These are phyloP conservation scores for Drosophila tripunctata DNA, from an alignment of 2,888 invertebrate species.

Conservation along the genomic window DNA sequence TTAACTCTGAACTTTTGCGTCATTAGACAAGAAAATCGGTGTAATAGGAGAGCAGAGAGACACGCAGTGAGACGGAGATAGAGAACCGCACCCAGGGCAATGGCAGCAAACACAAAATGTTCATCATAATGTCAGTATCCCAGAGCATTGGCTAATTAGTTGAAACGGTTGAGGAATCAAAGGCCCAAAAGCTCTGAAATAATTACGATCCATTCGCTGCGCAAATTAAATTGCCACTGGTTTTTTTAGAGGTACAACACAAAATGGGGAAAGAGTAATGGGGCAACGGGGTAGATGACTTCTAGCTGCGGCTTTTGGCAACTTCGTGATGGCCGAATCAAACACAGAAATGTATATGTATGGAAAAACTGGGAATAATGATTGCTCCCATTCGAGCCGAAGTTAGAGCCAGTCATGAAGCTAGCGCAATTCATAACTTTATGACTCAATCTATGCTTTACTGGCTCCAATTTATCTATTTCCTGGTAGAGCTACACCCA, in stretches of 20 bases:
- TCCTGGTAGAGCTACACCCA: slow-evolving; percentile 50
- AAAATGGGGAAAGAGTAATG: neutral
- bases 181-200: slow-evolving; percentile 34
- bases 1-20: slow-evolving; percentile 52
- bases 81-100: slow-evolving; percentile 34
- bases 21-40: slow-evolving; percentile 35
- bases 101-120: slow-evolving; percentile 2
- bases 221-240: slow-evolving; percentile 71
- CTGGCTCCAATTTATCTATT: slow-evolving; percentile 43
- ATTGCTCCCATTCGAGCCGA: slow-evolving; percentile 40
- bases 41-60: slow-evolving; percentile 1
- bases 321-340: slow-evolving; percentile 58
- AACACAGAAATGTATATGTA: slow-evolving; percentile 4
- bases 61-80: slow-evolving; percentile 11
- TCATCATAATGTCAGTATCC: slow-evolving; percentile 11
- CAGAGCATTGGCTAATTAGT: slow-evolving; percentile 49
- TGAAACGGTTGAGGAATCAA: slow-evolving; percentile 44
- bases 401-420: slow-evolving; percentile 12
- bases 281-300: slow-evolving; percentile 16
- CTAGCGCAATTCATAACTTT: slow-evolving; percentile 38
- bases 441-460: slow-evolving; percentile 47
- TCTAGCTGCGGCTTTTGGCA: slow-evolving; percentile 37
- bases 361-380: slow-evolving; percentile 15
- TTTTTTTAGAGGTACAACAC: slow-evolving; percentile 43
- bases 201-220: slow-evolving; percentile 52